Conservation (phyloP, 2,113 vertebrate genomes). For the Tenrec ecaudatus region DNA sequence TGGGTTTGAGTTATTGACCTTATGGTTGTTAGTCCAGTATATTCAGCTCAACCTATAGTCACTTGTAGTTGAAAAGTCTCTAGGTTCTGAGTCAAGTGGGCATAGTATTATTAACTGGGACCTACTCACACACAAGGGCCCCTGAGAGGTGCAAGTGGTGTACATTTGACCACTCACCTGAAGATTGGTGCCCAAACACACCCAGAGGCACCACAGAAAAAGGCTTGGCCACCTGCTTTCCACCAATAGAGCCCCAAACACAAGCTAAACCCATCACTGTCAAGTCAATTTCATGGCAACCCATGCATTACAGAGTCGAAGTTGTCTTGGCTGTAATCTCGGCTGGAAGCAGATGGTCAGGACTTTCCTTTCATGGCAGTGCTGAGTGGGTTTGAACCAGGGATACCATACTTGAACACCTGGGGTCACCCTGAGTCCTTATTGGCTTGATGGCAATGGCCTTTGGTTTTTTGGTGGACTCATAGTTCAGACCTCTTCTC, state of each 20-base stretch:
- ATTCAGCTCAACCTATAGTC: background rate
- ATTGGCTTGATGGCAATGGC: background rate
- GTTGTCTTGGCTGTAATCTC: background rate
- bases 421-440: background rate
- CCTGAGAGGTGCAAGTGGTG: background rate
- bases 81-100: background rate
- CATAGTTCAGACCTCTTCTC: background rate
- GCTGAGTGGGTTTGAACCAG: background rate
- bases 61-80: constrained; percentile 19
- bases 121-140: background rate
- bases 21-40: background rate
- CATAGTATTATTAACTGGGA: background rate
- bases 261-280: background rate
- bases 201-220: background rate
- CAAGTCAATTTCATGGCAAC: background rate
- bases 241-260: background rate
- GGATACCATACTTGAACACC: background rate
- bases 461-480: background rate
- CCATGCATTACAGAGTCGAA: background rate
- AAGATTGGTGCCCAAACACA: background rate
- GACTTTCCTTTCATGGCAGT: background rate
- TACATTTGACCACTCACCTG: background rate
- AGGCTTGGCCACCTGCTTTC: background rate
- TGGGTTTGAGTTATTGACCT: too few species aligned
- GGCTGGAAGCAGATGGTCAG: background rate